Conservation (phyloP, 30 jellyfish, hydroid and myxozoan genomes). For the Catostylus mosaicus region DNA sequence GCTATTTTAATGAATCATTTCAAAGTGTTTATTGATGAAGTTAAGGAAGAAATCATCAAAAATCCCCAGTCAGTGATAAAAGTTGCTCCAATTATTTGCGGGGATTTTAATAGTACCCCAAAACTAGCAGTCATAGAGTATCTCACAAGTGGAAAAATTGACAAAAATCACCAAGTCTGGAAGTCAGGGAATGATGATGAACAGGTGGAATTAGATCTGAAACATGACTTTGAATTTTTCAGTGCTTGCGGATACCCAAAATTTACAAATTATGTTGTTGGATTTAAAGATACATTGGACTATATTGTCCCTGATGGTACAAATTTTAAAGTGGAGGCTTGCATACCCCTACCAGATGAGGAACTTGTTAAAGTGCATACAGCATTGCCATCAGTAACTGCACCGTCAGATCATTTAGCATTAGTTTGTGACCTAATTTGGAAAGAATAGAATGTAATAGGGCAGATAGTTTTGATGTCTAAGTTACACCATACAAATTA, state of each 20-base stretch:
- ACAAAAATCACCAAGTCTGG: constrained; percentile 67
- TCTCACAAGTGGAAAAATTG: constrained; percentile 34
- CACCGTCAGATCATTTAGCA: constrained; percentile 95
- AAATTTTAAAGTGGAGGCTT: constrained; percentile 51
- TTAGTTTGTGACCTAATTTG: constrained; percentile 83
- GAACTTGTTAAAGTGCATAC: constrained; percentile 62
- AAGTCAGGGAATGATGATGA: constrained; percentile 26
- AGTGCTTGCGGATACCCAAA: constrained; percentile 90
- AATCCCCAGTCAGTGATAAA: background rate
- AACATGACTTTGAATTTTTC: constrained; percentile 49
- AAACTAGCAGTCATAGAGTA: constrained; percentile 70
- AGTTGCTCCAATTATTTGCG: constrained; percentile 75
- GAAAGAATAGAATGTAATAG: constrained; percentile 37
- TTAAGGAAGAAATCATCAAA: constrained; percentile 13
- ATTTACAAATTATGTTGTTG: constrained; percentile 80
- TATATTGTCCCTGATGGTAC: constrained; percentile 59
- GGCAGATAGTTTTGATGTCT: too few relatives aligned
- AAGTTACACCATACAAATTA: too few relatives aligned
- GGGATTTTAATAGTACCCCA: constrained; percentile 86
- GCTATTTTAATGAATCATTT: constrained; percentile 61
- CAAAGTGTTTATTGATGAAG: constrained; percentile 11
- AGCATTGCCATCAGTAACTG: constrained; percentile 91
- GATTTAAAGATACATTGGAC: constrained; percentile 85
- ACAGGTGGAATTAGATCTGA: constrained; percentile 1
- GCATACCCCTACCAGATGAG: constrained; percentile 82